Percentiles rank a stretch among this genome's conserved stretches.
Conservation (phyloP, 2,797 vertebrate genomes). For the Sciaenops ocellatus region DNA sequence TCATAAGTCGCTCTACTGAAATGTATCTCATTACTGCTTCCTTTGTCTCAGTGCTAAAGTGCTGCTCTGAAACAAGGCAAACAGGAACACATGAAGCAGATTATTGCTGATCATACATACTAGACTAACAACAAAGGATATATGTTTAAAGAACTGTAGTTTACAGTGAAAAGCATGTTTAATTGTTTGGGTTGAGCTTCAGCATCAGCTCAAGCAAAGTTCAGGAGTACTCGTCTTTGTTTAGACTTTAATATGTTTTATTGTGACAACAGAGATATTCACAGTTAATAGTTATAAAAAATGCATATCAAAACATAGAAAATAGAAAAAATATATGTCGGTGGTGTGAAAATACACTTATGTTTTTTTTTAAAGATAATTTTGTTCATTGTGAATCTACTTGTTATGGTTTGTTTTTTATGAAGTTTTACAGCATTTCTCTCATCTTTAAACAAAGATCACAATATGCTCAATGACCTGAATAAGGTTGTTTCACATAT, state of each 20-base stretch:
- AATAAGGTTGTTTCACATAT: constrained; percentile 17
- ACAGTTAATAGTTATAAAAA: constrained; percentile 34
- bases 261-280: constrained; percentile 33
- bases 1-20: constrained; percentile 70
- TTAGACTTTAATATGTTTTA: constrained; percentile 40
- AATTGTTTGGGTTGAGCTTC: neutral
- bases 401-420: neutral
- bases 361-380: neutral
- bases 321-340: neutral
- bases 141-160: constrained; percentile 35
- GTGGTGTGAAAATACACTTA: neutral
- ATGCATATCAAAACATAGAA: constrained; percentile 7
- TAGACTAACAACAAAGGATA: constrained; percentile 12
- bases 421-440: neutral
- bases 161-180: neutral
- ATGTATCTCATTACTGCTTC: constrained; percentile 68
- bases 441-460: neutral
- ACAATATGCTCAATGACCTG: neutral
- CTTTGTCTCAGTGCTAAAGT: constrained; percentile 55
- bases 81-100: constrained; percentile 47
- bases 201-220: neutral
- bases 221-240: neutral
- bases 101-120: constrained; percentile 47
- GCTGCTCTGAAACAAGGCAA: constrained; percentile 52
- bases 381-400: neutral